These are phyloP conservation scores for Zapus hudsonius DNA, from an alignment of 2,113 vertebrate genomes.

Conservation along the genomic window DNA sequence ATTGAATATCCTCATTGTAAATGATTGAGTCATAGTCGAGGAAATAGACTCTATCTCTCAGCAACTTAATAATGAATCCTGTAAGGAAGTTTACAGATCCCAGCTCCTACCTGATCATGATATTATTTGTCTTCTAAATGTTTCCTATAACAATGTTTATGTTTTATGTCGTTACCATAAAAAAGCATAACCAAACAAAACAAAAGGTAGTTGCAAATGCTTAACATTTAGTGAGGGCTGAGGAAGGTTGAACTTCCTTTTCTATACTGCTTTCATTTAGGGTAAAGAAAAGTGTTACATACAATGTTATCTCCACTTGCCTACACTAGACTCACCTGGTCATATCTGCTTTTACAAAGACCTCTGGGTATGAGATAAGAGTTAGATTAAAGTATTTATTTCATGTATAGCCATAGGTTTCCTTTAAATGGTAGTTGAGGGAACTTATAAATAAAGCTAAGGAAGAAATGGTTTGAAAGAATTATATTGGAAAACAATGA, in stretches of 20 bases:
- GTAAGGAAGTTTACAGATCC: background rate
- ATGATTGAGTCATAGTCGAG: background rate
- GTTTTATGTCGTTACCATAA: background rate
- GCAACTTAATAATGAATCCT: background rate
- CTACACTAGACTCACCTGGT: background rate
- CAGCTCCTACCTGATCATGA: background rate
- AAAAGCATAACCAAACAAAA: background rate
- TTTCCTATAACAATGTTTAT: background rate
- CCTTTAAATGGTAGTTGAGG: conserved; percentile 3
- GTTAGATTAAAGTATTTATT: conserved; percentile 29
- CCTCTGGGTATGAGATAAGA: background rate
- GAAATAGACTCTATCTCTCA: background rate
- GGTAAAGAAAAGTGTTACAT: conserved; percentile 13
- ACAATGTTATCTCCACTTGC: background rate
- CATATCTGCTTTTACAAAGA: background rate
- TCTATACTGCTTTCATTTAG: conserved; percentile 23
- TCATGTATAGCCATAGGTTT: background rate
- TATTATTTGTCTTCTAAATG: background rate
- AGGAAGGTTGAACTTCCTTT: conserved; percentile 44
- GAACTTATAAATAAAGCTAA: conserved; percentile 23
- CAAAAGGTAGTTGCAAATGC: background rate
- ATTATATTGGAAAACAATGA: background rate
- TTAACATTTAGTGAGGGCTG: background rate
- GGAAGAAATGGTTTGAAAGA: background rate
- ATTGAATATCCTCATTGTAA: background rate